Evolutionary conservation across 2,888 invertebrate species (phyloP).

Genomic region (Rhopalosiphum nymphaeae): DNA sequence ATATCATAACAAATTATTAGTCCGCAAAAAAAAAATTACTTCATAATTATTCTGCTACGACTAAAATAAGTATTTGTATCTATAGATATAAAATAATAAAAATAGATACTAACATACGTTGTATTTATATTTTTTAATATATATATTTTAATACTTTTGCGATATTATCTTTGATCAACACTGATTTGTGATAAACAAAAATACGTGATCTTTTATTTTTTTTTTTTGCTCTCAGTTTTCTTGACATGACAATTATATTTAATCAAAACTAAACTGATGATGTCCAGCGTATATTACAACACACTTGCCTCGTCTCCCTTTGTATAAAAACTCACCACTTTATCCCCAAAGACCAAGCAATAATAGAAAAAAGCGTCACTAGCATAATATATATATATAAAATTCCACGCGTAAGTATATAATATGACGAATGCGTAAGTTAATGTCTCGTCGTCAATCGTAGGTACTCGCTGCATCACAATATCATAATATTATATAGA

Average conservation of each 20-base stretch:
- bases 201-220: no score
- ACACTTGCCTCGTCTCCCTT: neutral
- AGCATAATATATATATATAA: neutral
- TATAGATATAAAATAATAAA: no score
- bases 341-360: neutral
- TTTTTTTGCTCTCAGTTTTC: no score
- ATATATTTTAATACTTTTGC: no score
- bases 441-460: constrained; percentile 9
- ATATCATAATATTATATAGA: neutral
- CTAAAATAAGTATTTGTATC: no score
- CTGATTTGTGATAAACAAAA: no score
- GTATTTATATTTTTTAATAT: no score
- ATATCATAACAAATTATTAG: neutral
- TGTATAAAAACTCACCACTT: neutral
- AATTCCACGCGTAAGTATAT: neutral
- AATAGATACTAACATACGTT: no score
- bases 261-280: neutral
- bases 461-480: neutral
- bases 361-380: neutral
- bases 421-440: neutral
- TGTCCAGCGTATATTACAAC: neutral
- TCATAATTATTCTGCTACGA: no score
- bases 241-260: neutral
- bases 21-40: neutral
- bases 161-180: no score